Conservation (phyloP, 2,888 invertebrate genomes). For the Imbricaverruca yamaguchii region DNA sequence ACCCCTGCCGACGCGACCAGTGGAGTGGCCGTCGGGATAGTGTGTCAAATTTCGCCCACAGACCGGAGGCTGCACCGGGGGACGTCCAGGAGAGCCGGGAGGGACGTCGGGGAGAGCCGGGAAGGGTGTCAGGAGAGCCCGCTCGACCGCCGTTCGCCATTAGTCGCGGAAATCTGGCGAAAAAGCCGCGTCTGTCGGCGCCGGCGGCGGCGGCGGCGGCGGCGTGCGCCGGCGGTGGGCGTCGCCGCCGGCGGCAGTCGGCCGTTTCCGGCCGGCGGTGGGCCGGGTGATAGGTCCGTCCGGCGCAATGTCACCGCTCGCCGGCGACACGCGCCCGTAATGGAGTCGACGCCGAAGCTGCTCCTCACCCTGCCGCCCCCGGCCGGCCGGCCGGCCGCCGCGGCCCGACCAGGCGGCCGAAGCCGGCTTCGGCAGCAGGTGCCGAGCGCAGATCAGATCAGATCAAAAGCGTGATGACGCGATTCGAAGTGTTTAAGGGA, state of each 20-base stretch:
- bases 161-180: slow-evolving; percentile 5
- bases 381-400: neutral
- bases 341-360: neutral
- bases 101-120: too few species aligned
- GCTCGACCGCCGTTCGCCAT: neutral
- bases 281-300: slow-evolving; percentile 18
- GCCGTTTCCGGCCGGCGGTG: neutral
- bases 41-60: too few species aligned
- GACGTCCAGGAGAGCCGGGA: too few species aligned
- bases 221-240: neutral
- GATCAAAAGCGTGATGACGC: too few species aligned
- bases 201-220: neutral
- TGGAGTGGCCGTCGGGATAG: too few species aligned
- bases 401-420: neutral
- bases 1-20: too few species aligned
- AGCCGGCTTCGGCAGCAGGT: too few species aligned
- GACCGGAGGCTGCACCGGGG: too few species aligned
- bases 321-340: slow-evolving; percentile 4
- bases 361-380: neutral
- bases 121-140: neutral
- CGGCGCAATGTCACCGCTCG: neutral
- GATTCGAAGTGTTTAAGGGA: too few species aligned
- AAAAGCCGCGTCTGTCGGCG: neutral
- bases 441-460: too few species aligned
- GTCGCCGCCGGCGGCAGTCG: neutral